Percentiles rank a stretch among this genome's conserved stretches.
Conservation (phyloP, 2,888 invertebrate species). For the Andrena chrysosceles region DNA sequence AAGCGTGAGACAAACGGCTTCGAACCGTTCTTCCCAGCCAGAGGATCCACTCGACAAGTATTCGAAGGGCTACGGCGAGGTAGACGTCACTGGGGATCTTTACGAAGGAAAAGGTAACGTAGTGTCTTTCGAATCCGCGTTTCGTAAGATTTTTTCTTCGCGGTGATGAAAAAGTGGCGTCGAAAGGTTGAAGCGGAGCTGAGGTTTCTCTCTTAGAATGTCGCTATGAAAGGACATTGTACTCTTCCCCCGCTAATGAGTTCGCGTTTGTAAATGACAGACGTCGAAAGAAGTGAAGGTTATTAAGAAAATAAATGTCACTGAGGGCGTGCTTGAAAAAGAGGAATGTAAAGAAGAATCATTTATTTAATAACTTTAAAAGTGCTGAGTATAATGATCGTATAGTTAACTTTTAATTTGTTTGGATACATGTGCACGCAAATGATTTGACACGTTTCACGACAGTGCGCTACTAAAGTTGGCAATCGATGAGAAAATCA, state of each 20-base stretch:
- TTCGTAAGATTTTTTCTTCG: background rate
- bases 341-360: background rate
- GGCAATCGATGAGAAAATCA: background rate
- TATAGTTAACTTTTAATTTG: too few relatives aligned
- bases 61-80: conserved; percentile 21
- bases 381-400: too few relatives aligned
- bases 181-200: background rate
- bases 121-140: background rate
- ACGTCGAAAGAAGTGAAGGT: background rate
- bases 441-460: too few relatives aligned
- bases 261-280: conserved; percentile 13
- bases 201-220: background rate
- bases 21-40: conserved; percentile 29
- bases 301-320: background rate
- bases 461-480: background rate
- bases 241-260: conserved; percentile 18
- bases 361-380: too few relatives aligned
- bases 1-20: conserved; percentile 48
- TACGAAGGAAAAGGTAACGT: background rate
- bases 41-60: conserved; percentile 39
- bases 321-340: background rate
- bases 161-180: conserved; percentile 10
- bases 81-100: background rate
- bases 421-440: too few relatives aligned
- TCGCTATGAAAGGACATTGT: background rate